Base-by-base conservation (phyloP, 2,113 vertebrate genomes). In the Periophthalmus modestus region DNA sequence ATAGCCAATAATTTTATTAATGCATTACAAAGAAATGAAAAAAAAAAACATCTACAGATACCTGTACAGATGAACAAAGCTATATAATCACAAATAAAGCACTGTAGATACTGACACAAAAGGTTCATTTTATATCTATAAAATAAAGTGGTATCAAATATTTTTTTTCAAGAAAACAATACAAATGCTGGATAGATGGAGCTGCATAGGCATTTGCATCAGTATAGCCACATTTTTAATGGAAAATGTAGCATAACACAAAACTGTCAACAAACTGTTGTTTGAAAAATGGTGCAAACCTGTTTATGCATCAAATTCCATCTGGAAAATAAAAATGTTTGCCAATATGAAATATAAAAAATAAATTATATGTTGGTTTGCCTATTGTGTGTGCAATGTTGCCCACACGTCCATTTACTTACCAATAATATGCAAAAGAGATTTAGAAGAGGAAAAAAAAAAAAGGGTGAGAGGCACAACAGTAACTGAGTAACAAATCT, bases 21-120 rank as follows among this genome's bases (percentile, higher is more conserved):
- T 84, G 70, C 81, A 68, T 74, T 48, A 67, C 34, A 72, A 66
- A 77, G 73, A 75, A 57, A 50, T 70, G 68, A 77, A 67, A 87
- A 82, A 84, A 66, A 67, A 86, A 82, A 84, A 81, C 57, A 66
- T 59, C 54, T 73, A 73, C 21, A 75, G 65, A 76, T 75, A 57
- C 66, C 67, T 84, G 79, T 79, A 85, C 74, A 83, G 68, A 78
- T 75, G 23, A 78, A 73, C 23, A 47, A 15, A 76, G 73, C 67
- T 68, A 34, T 65, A 71, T 24, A 50, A 75, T 80, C 78, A 81
- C 67, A 68, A 74, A 79, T 82, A 71, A 84, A 67, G 78, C 74
- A 74, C 61, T 66, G 21, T 58, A 79, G 84, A 73, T 50, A 52
- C 58, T 61, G 24, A 55, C 66, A 81, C 7, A 33, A 28, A 81